Percentiles rank a stretch among this genome's conserved stretches.
Evolutionary conservation across 1,140 invertebrate genomes (phyloP).

Genomic region (Ganaspis sp.): DNA sequence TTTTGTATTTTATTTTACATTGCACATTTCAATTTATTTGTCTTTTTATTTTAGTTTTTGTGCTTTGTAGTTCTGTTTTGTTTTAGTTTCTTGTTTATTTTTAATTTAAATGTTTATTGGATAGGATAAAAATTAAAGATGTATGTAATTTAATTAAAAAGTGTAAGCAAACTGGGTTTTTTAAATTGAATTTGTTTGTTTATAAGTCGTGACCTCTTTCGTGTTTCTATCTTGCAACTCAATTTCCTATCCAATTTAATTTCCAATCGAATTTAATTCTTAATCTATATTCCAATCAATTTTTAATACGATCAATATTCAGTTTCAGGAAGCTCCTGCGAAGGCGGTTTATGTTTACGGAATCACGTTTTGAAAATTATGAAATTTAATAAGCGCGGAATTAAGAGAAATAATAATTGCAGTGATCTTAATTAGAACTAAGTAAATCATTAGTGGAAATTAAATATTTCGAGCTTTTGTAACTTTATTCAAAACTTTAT

Average conservation of each 20-base stretch:
- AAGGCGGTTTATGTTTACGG: not conserved
- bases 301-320: slow-evolving; percentile 27
- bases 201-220: slow-evolving; percentile 16
- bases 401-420: too few species aligned
- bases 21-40: too few species aligned
- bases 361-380: not conserved
- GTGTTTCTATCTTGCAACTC: slow-evolving; percentile 22
- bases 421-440: too few species aligned
- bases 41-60: too few species aligned
- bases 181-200: slow-evolving; percentile 18
- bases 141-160: not conserved
- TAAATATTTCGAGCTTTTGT: too few species aligned
- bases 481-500: too few species aligned
- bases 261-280: slow-evolving; percentile 27
- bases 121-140: not conserved
- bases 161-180: not conserved
- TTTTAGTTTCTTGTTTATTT: too few species aligned
- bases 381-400: not conserved
- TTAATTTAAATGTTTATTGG: too few species aligned
- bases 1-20: too few species aligned
- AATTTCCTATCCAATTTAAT: slow-evolving; percentile 28
- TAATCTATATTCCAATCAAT: slow-evolving; percentile 31
- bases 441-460: too few species aligned
- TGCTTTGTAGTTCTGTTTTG: too few species aligned
- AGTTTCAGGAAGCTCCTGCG: slow-evolving; percentile 2